Evolutionary conservation across 2,113 vertebrate genomes (phyloP).

Genomic region (Perccottus glenii): DNA sequence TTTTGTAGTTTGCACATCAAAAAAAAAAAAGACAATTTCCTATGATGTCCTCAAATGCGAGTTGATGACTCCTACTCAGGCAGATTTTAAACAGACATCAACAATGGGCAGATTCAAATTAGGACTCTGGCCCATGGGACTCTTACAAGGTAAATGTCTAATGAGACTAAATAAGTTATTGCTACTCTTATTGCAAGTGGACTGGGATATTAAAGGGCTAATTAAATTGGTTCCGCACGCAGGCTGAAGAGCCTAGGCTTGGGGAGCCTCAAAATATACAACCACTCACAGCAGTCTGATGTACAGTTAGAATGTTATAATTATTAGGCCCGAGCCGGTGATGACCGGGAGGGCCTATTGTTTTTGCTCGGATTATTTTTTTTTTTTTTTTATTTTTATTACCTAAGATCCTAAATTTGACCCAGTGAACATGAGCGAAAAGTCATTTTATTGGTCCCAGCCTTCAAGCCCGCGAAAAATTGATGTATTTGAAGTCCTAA

Average conservation of each 20-base stretch:
- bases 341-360: too few species aligned
- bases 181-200: constrained; percentile 56
- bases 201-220: constrained; percentile 65
- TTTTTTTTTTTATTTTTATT: too few species aligned
- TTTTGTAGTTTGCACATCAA: neutral
- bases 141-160: constrained; percentile 62
- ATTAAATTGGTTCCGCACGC: constrained; percentile 66
- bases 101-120: constrained; percentile 49
- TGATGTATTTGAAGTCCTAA: too few species aligned
- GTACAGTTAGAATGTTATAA: neutral
- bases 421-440: too few species aligned
- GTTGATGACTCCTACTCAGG: constrained; percentile 16
- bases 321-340: too few species aligned
- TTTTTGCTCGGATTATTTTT: too few species aligned
- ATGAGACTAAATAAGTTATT: constrained; percentile 68
- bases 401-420: too few species aligned
- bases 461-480: too few species aligned
- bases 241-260: constrained; percentile 36
- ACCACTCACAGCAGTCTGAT: constrained; percentile 15
- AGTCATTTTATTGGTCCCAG: too few species aligned
- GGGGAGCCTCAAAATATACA: constrained; percentile 33
- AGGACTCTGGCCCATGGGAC: constrained; percentile 48
- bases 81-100: constrained; percentile 40
- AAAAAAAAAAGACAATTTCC: neutral
- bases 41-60: neutral